phyloP scores from a whole-genome alignment of 2,113 vertebrate genomes.

The Rhegmatorhina hoffmannsi region DNA sequence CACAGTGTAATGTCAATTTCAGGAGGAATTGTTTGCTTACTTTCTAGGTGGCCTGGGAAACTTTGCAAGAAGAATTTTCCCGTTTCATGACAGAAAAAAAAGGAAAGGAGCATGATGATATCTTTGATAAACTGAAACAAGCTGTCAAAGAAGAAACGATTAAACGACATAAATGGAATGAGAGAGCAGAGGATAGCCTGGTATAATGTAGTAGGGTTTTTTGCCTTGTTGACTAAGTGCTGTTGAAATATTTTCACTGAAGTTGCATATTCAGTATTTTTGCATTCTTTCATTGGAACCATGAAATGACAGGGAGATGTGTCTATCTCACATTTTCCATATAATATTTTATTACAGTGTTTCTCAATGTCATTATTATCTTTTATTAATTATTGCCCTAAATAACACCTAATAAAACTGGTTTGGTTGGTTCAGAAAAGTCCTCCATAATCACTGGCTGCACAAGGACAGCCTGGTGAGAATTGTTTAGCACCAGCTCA shows the following conservation, averaged over 20 bases:
- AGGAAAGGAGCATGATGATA: conserved; percentile 96
- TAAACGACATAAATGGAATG: conserved; percentile 98
- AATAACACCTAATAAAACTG: neutral
- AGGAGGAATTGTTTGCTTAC: neutral
- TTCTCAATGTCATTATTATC: neutral
- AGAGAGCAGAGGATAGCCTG: conserved; percentile 94
- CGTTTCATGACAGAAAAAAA: conserved; percentile 98
- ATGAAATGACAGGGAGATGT: neutral
- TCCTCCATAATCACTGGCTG: neutral
- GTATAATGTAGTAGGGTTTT: conserved; percentile 68
- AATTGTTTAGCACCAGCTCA: neutral
- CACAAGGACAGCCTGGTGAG: neutral
- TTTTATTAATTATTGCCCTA: neutral
- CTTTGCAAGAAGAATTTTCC: conserved; percentile 95
- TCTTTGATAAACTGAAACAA: conserved; percentile 98
- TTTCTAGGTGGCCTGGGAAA: conserved; percentile 95
- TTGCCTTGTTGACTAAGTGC: neutral
- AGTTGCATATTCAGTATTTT: neutral
- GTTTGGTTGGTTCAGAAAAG: neutral
- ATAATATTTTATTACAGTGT: neutral
- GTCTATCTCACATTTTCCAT: neutral
- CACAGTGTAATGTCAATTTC: neutral
- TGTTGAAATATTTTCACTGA: neutral
- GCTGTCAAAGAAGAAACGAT: conserved; percentile 97
- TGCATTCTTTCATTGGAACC: neutral